These are phyloP conservation scores for Aeoliscus strigatus DNA, from an alignment of 2,797 vertebrate species.

Conservation along the genomic window DNA sequence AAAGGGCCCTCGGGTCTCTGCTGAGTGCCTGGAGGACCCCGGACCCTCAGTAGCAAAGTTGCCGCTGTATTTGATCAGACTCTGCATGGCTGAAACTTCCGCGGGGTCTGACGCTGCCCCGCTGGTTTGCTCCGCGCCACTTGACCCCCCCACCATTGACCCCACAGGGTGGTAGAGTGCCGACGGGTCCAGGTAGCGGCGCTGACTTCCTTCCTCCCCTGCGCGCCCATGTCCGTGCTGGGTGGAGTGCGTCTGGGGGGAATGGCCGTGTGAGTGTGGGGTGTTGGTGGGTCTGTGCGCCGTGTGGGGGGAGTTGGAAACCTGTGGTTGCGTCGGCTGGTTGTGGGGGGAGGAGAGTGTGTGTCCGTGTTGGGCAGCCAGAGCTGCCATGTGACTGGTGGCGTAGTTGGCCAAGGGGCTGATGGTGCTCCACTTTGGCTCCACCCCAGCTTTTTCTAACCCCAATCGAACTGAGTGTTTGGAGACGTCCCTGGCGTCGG, in stretches of 20 bases:
- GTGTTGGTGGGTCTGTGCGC: conserved; percentile 40
- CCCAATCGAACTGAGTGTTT: conserved; percentile 81
- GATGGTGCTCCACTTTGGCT: conserved; percentile 90
- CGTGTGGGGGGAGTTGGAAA: conserved; percentile 55
- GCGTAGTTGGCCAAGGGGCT: conserved; percentile 86
- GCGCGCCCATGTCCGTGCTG: conserved; percentile 61
- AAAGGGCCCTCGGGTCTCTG: conserved; percentile 82
- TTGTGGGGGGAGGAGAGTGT: conserved; percentile 50
- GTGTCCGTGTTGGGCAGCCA: conserved; percentile 89
- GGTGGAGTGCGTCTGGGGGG: conserved; percentile 55
- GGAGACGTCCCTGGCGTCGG: conserved; percentile 77
- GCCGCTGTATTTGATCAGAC: conserved; percentile 95
- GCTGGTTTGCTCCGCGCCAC: conserved; percentile 41
- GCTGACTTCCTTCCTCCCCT: conserved; percentile 83
- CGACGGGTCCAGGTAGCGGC: conserved; percentile 82
- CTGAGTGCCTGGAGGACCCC: conserved; percentile 69
- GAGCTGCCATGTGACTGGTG: conserved; percentile 89
- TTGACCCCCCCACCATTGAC: conserved; percentile 43
- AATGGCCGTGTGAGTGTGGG: conserved; percentile 55
- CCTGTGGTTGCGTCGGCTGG: conserved; percentile 47
- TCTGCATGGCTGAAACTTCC: conserved; percentile 95
- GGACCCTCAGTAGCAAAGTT: conserved; percentile 84
- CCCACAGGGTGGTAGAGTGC: conserved; percentile 67
- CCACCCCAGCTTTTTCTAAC: conserved; percentile 70
- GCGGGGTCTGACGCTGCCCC: conserved; percentile 60